phyloP scores from a whole-genome alignment of 2,113 vertebrate genomes.

The Noturus placidus region DNA sequence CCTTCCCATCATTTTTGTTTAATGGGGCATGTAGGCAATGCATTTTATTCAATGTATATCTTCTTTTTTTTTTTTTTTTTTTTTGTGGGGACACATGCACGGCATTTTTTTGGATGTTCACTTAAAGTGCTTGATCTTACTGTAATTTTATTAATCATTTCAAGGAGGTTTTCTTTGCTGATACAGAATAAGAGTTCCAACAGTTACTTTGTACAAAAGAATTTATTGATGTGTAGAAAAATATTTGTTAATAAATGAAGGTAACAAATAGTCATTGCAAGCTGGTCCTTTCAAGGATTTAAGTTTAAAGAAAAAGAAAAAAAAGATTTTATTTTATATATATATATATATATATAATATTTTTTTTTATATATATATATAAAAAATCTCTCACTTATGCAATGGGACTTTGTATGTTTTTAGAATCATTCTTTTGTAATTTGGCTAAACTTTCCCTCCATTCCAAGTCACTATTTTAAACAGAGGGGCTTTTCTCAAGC shows the following conservation, averaged over 20 bases:
- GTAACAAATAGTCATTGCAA: constrained; percentile 17
- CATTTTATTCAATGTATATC: constrained; percentile 65
- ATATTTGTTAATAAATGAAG: constrained; percentile 40
- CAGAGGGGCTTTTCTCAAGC: constrained; percentile 19
- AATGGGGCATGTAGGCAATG: constrained; percentile 61
- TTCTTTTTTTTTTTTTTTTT: constrained; percentile 50
- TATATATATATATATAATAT: too few species aligned
- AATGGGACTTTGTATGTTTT: background rate
- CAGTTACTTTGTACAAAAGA: constrained; percentile 63
- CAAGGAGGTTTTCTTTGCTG: background rate
- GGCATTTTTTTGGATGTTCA: constrained; percentile 66
- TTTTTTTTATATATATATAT: background rate
- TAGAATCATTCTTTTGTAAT: constrained; percentile 7
- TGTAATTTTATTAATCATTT: background rate
- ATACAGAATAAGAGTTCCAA: constrained; percentile 7
- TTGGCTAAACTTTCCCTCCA: constrained; percentile 28
- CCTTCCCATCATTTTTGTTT: constrained; percentile 75
- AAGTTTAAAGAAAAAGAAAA: too few species aligned
- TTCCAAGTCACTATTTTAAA: constrained; percentile 29
- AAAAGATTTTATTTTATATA: too few species aligned
- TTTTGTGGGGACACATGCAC: constrained; percentile 54
- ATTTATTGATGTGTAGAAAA: constrained; percentile 62
- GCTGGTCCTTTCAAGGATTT: constrained; percentile 10
- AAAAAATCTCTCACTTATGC: too few species aligned
- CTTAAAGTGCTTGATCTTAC: constrained; percentile 60